These are phyloP conservation scores for Procambarus virginalis DNA, from an alignment of 1,140 invertebrate genomes.

Conservation along the genomic window DNA sequence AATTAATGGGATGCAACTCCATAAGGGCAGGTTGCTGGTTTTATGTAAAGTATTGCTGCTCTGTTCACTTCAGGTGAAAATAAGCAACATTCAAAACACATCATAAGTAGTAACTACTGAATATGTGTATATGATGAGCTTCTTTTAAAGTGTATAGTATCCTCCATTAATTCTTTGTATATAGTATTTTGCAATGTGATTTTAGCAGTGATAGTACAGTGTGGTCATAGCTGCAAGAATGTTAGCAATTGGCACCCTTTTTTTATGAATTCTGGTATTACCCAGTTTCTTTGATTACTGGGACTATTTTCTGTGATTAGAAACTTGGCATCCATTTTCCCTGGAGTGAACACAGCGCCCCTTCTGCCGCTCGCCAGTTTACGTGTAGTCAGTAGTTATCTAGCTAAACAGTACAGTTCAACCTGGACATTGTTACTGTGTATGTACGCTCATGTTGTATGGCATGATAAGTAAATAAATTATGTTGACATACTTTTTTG, in stretches of 20 bases:
- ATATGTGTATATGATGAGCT: conserved; percentile 61
- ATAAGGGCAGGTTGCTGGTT: conserved; percentile 66
- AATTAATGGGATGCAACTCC: conserved; percentile 62
- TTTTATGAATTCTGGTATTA: conserved; percentile 32
- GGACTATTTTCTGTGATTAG: conserved; percentile 65
- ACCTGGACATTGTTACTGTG: conserved; percentile 64
- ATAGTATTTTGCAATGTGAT: conserved; percentile 59
- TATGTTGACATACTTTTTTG: conserved; percentile 56
- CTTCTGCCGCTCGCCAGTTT: conserved; percentile 65
- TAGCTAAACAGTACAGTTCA: conserved; percentile 64
- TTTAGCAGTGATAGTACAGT: conserved; percentile 52
- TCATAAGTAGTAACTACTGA: conserved; percentile 36
- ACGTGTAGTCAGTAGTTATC: conserved; percentile 66
- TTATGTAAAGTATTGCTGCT: conserved; percentile 63
- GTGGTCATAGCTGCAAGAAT: conserved; percentile 63
- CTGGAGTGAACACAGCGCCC: conserved; percentile 60
- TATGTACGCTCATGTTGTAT: conserved; percentile 66
- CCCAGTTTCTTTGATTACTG: conserved; percentile 52
- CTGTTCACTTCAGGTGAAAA: conserved; percentile 57
- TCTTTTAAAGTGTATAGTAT: conserved; percentile 62
- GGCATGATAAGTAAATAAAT: conserved; percentile 67
- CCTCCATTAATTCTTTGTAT: conserved; percentile 59
- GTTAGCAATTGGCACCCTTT: conserved; percentile 56
- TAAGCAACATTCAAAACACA: neutral
- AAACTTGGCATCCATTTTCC: conserved; percentile 28